Conservation (phyloP, 2,797 vertebrate species). For the Hippocampus kuda region DNA sequence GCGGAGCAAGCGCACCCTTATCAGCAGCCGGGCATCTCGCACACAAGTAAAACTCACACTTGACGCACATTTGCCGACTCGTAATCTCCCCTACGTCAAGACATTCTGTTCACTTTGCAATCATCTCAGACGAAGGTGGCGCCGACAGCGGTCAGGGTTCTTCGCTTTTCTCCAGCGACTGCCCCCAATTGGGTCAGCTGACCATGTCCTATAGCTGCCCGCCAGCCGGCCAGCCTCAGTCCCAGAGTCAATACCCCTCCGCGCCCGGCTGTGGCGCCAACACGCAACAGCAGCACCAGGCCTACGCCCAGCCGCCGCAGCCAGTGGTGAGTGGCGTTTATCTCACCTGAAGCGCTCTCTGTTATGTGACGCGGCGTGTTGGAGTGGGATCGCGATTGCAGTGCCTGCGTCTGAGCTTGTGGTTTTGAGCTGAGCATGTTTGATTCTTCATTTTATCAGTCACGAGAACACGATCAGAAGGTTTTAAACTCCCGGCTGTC, state of each 20-base stretch:
- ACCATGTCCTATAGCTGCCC: constrained; percentile 80
- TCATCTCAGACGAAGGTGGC: constrained; percentile 71
- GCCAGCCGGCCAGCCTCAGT: constrained; percentile 66
- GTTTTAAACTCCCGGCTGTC: neutral
- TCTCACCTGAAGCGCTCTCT: neutral
- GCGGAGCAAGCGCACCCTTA: constrained; percentile 52
- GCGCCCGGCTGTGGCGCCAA: constrained; percentile 30
- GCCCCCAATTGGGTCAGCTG: constrained; percentile 75
- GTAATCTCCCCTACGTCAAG: neutral
- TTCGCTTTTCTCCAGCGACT: constrained; percentile 79
- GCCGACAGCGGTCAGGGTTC: constrained; percentile 89
- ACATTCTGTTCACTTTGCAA: neutral
- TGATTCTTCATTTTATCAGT: constrained; percentile 23
- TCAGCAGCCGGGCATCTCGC: constrained; percentile 46
- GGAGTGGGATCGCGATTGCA: constrained; percentile 23
- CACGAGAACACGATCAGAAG: neutral
- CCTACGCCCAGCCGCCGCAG: constrained; percentile 61
- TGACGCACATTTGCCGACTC: neutral
- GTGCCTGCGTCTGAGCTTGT: constrained; percentile 19
- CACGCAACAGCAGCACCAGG: constrained; percentile 48
- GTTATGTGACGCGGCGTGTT: constrained; percentile 16
- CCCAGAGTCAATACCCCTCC: constrained; percentile 63
- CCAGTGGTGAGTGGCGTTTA: constrained; percentile 75
- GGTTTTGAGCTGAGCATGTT: constrained; percentile 15
- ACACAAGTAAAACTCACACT: constrained; percentile 42